Evolutionary conservation across 2,797 vertebrate genomes (phyloP), one percentile per base, ranked within the genome.

Genomic region (Cynopterus sphinx): DNA sequence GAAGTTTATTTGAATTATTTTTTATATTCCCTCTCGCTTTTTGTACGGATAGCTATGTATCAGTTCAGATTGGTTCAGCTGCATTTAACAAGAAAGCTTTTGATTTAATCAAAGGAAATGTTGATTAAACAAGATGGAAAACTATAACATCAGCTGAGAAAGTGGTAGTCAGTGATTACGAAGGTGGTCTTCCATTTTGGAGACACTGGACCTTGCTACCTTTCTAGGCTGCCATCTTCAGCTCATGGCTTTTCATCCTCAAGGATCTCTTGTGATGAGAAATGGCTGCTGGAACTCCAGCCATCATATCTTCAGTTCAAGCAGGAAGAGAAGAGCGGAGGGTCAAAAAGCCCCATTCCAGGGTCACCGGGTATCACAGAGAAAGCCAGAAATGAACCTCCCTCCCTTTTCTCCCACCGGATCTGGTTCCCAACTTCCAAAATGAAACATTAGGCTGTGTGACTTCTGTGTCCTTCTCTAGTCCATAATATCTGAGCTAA

Each of bases 371-470:
- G 17, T 22, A 51, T 46, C 79, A 19, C 15, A 65, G 13, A 73
- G 77, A 81, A 53, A 67, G 9, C 17, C 41, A 63, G 9, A 89
- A 89, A 61, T 49, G 15, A 49, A 49, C 49, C 15, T 49, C 49
- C 49, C 5, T 13, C 46, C 49, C 15, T 5, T 17, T 5, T 49
- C 15, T 5, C 1, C 49, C 46, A 15, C 33, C 73, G 19, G 2
- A 9, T 71, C 36, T 84, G 16, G 75, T 90, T 88, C 55, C 77
- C 53, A 39, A 55, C 39, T 77, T 86, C 17, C 53, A 53, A 94
- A 93, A 90, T 46, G 26, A 89, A 78, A 83, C 33, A 39, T 61
- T 83, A 82, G 15, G 1, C 53, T 75, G 8, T 67, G n/a, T 86
- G 39, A 83, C 26, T 63, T 87, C 9, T 33, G 26, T 84, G 61